These are phyloP conservation scores for Scaptodrosophila lebanonensis DNA, from an alignment of 1,140 invertebrate species.

Conservation along the genomic window DNA sequence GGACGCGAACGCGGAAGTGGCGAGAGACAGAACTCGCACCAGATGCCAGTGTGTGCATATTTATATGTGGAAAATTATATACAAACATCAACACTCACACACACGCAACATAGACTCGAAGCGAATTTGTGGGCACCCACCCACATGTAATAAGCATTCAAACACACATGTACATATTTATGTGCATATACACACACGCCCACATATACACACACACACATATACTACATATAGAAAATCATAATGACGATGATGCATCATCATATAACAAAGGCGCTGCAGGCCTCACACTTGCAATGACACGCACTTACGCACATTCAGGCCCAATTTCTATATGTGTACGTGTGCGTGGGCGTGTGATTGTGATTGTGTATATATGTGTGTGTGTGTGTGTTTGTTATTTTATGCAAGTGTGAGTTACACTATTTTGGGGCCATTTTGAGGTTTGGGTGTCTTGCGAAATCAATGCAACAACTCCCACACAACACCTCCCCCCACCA, in stretches of 20 bases:
- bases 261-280: constrained; percentile 56
- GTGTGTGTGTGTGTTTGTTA: background rate
- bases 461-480: constrained; percentile 29
- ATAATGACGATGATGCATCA: constrained; percentile 74
- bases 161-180: background rate
- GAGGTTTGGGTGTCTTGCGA: background rate
- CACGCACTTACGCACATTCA: constrained; percentile 60
- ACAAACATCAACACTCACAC: constrained; percentile 58
- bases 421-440: constrained; percentile 18
- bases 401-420: constrained; percentile 27
- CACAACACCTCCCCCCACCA: too few relatives aligned
- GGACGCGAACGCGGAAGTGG: too few relatives aligned
- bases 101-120: too few relatives aligned
- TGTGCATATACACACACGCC: background rate
- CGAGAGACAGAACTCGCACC: constrained; percentile 22
- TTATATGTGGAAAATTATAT: constrained; percentile 72
- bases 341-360: too few relatives aligned
- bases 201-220: constrained; percentile 10
- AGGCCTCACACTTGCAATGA: constrained; percentile 32
- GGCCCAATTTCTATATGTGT: too few relatives aligned
- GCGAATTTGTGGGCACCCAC: too few relatives aligned
- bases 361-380: too few relatives aligned
- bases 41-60: constrained; percentile 56
- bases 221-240: constrained; percentile 55
- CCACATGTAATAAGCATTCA: too few relatives aligned